Base-by-base conservation (phyloP, 2,888 invertebrate genomes). In the Molanna angustata region DNA sequence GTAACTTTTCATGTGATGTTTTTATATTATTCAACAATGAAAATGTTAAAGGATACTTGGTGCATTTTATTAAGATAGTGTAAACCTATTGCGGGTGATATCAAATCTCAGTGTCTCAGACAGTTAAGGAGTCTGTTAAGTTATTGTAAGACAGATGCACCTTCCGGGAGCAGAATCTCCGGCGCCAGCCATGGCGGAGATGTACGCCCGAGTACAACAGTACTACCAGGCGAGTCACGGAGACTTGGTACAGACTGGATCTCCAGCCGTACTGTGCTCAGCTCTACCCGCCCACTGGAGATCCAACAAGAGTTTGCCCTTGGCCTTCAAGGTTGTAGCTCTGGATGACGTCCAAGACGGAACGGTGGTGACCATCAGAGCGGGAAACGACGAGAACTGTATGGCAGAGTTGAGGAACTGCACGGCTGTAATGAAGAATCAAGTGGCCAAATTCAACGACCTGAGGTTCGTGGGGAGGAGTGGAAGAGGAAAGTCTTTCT, bases 381-480 rank as follows among this genome's bases (percentile, higher is more conserved):
- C 97, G 51, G 98, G 98, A 31, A 99, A 98, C 72, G 99, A 99
- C 65, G 98, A 99, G 73, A 98, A 98, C 71, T 92, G 84, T 64
- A 94, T 93, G 79, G 97, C 94, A 1, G 98, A 99, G 68, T 72
- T 98, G 63, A 79, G 94, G 63, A 99, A 99, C 70, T 88, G 86
- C 66, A 90, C 91, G 3, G 93, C 98, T 1, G 85, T 94, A 62
- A 94, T 98, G 89, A 96, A 96, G 78, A 94, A 94, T 68, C 94
- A 96, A 72, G 92, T 98, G 61, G 99, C 99, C 27, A 95, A 96
- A 76, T 99, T 99, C 79, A 96, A 95, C 68, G 99, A 99, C 79
- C 82, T 99, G 48, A 80, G 99, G 66, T 99, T 99, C 72, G 96
- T 99, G 49, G 98, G 98, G 4, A 82, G 97, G 54, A 95, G 95